phyloP scores from a whole-genome alignment of 2,888 invertebrate genomes.

The Pollenia griseotomentosa region DNA sequence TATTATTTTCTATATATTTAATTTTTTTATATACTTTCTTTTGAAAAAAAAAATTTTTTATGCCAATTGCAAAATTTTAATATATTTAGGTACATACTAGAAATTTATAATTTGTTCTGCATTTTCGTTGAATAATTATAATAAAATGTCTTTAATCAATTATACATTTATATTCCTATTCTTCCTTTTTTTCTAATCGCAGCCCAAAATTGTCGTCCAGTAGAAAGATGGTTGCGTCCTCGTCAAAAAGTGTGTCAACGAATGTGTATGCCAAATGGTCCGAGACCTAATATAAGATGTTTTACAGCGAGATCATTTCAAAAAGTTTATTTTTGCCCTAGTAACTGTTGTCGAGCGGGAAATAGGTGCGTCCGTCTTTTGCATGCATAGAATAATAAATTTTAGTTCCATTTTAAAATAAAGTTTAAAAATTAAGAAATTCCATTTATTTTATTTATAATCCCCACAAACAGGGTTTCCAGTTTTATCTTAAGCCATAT shows the following conservation, averaged over 20 bases:
- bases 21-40: not conserved
- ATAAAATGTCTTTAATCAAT: no score
- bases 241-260: conserved; percentile 52
- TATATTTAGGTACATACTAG: no score
- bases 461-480: no score
- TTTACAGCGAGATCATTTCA: conserved; percentile 2
- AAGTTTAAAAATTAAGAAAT: no score
- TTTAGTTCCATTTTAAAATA: no score
- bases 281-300: conserved; percentile 8
- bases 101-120: no score
- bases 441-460: no score
- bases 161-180: not conserved
- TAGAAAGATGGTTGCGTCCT: not conserved
- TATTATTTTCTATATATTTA: not conserved
- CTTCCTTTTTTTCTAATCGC: not conserved
- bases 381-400: not conserved
- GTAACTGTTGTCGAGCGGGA: conserved; percentile 36
- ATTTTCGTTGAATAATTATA: no score
- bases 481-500: no score
- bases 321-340: conserved; percentile 27
- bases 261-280: conserved; percentile 5
- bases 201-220: conserved; percentile 51
- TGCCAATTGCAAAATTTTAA: no score
- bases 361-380: conserved; percentile 5
- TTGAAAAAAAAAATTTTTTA: no score